phyloP scores from a whole-genome alignment of 2,797 vertebrate genomes.

The Leptoclinus maculatus region DNA sequence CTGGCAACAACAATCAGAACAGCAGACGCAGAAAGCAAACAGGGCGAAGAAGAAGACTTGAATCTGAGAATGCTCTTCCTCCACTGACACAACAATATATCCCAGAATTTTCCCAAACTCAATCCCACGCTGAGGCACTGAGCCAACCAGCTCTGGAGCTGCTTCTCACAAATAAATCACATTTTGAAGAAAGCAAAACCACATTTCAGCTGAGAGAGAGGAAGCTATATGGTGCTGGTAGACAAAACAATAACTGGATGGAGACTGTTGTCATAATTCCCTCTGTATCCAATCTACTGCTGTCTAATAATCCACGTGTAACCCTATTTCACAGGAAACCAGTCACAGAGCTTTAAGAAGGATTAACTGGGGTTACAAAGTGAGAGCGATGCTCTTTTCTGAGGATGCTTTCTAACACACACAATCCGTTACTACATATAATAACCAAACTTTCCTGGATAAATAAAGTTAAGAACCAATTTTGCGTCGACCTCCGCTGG shows the following conservation, averaged over 20 bases:
- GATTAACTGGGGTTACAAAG: constrained; percentile 22
- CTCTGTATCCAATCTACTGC: constrained; percentile 12
- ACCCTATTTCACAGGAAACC: constrained; percentile 33
- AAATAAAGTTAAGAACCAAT: not conserved
- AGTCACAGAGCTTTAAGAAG: constrained; percentile 4
- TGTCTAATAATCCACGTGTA: constrained; percentile 42
- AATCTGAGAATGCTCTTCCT: not conserved
- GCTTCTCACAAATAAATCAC: constrained; percentile 56
- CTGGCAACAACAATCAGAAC: not conserved
- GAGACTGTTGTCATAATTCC: constrained; percentile 21
- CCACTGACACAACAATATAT: constrained; percentile 3
- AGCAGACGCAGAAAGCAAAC: constrained; percentile 15
- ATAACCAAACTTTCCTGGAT: not conserved
- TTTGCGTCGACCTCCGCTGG: not conserved
- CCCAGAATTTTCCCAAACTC: constrained; percentile 5
- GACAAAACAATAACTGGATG: constrained; percentile 33
- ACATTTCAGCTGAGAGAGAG: constrained; percentile 11
- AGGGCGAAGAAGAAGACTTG: not conserved
- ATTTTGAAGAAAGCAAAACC: constrained; percentile 43
- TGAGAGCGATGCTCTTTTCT: constrained; percentile 1
- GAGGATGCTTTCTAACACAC: not conserved
- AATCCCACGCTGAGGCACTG: constrained; percentile 13
- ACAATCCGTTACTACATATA: not conserved
- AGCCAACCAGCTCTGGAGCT: constrained; percentile 8
- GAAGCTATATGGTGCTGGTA: constrained; percentile 6